Evolutionary conservation across 1,140 invertebrate species (phyloP), one percentile per base, ranked within the genome.

Genomic region (Eupristina koningsbergeri): DNA sequence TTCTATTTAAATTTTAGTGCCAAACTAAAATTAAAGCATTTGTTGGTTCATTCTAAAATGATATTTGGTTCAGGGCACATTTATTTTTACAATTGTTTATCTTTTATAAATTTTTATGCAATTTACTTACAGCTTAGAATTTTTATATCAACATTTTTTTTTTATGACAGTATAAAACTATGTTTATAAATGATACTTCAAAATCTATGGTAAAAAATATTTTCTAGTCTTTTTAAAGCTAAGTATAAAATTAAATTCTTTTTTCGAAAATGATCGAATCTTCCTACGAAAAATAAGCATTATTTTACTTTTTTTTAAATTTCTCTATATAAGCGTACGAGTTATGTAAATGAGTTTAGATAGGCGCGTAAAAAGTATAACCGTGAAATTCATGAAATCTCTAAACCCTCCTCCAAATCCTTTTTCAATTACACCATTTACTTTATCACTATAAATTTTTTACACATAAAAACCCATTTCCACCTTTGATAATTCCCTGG

Each of bases 381-480:
- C 0, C n/a, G 9, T 71, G 36, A 9, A 39, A 41, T 39, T n/a
- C 19, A 41, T 6, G 31, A 1, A 41, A 71, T 71, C 2, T 71
- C n/a, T 71, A 26, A n/a, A 71, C 36, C 58, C 74, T 58, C 3
- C 11, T 69, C 19, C 9, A 69, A 26, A 73, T 9, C 19, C 8
- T n/a, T 61, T 61, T 22, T 19, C 13, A 26, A 26, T 39, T 41
- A 39, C 36, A 61, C 34, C 3, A 39, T 34, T 61, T 29, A 41
- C 39, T n/a, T 67, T 79, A 67, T 79, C 58, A n/a, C 39, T 41
- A 31, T 31, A 11, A 61, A 81, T 73, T 73, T 15, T 50, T 53
- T 31, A 58, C 17, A 22, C n/a, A 53, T 53, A 31, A 81, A 74
- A 73, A 41, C 26, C 79, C 63, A 58, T 39, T 71, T n/a, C 79